These are phyloP conservation scores for Gastrophryne carolinensis DNA, from an alignment of 2,797 vertebrate species.

Conservation along the genomic window DNA sequence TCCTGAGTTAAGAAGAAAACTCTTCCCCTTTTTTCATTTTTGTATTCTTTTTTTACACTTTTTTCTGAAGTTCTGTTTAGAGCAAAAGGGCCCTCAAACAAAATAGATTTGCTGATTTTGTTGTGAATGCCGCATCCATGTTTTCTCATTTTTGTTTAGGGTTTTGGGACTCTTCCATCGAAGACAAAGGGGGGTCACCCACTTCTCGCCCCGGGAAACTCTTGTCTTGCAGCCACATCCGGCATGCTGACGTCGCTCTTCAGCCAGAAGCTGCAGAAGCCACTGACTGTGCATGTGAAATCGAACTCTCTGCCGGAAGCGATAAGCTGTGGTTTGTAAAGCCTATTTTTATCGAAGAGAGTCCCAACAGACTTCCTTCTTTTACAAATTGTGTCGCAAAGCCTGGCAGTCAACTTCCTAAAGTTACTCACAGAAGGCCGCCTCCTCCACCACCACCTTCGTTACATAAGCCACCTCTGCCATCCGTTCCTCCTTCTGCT, in stretches of 20 bases:
- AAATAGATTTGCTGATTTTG: too few relatives aligned
- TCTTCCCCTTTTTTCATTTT: too few relatives aligned
- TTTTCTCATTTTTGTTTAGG: constrained; percentile 65
- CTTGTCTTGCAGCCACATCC: neutral
- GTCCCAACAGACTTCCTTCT: constrained; percentile 58
- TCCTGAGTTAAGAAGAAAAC: too few relatives aligned
- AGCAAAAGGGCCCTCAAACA: too few relatives aligned
- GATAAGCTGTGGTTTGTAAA: constrained; percentile 84
- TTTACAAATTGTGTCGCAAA: constrained; percentile 57
- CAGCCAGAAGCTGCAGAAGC: constrained; percentile 12
- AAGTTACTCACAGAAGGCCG: constrained; percentile 62
- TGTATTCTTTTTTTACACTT: too few relatives aligned
- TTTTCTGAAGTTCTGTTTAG: too few relatives aligned
- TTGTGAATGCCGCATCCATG: too few relatives aligned
- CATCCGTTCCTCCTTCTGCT: constrained; percentile 56
- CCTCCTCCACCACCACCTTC: constrained; percentile 61
- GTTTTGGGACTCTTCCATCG: constrained; percentile 86
- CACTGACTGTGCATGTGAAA: constrained; percentile 72
- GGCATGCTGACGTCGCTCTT: too few relatives aligned
- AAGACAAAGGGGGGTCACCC: constrained; percentile 57
- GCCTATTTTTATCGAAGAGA: constrained; percentile 83
- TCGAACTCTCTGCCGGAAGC: constrained; percentile 69
- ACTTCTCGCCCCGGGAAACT: constrained; percentile 50
- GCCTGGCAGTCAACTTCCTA: constrained; percentile 13
- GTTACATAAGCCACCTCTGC: constrained; percentile 64